Percentiles rank a stretch among this genome's conserved stretches.
phyloP scores from a whole-genome alignment of 2,113 vertebrate species.

The Cyanistes caeruleus region DNA sequence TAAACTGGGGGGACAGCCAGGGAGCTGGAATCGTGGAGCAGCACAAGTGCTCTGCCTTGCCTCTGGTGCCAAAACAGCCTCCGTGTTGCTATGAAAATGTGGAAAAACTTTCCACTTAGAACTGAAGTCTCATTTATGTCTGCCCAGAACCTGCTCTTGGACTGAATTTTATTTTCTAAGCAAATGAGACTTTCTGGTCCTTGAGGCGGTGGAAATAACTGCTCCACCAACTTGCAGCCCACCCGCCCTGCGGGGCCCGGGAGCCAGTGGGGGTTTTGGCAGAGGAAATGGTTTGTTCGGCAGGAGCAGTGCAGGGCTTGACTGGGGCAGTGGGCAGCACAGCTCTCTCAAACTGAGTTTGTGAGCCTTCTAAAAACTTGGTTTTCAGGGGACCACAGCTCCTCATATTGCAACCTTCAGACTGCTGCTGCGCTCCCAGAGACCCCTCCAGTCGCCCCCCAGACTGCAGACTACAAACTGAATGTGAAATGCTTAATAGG shows the following conservation, averaged over 20 bases:
- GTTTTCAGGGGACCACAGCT: not conserved
- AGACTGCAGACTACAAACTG: not conserved
- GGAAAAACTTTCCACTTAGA: constrained; percentile 24
- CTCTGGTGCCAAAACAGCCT: not conserved
- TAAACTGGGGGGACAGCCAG: not conserved
- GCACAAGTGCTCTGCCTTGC: not conserved
- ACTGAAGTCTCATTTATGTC: constrained; percentile 5
- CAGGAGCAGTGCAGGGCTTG: not conserved
- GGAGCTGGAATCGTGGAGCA: not conserved
- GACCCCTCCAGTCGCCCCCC: not conserved
- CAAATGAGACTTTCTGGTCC: not conserved
- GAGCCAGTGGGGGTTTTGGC: not conserved
- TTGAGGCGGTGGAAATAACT: not conserved
- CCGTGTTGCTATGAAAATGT: not conserved
- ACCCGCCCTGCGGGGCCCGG: accelerated
- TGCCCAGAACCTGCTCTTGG: not conserved
- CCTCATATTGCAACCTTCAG: not conserved
- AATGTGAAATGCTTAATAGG: not conserved
- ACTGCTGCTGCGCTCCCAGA: not conserved
- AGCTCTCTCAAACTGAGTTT: not conserved
- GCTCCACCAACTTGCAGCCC: not conserved
- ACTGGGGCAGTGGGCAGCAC: accelerated
- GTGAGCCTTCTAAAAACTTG: not conserved
- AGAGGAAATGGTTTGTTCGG: not conserved
- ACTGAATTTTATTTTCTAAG: constrained; percentile 17